Evolutionary conservation across 2,888 invertebrate species (phyloP).

Genomic region (Diplazon laetatorius): DNA sequence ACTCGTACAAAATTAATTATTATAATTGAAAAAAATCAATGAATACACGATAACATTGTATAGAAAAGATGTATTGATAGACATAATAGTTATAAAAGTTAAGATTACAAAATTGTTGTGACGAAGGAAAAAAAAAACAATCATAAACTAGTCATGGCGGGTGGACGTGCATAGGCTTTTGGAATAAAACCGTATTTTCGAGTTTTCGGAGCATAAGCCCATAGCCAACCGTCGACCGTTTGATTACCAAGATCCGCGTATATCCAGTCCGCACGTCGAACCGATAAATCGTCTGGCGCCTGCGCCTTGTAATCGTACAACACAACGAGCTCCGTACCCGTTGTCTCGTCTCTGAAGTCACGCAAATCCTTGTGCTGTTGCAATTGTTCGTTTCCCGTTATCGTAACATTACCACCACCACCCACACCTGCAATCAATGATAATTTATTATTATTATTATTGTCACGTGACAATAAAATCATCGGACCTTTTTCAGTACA

Average conservation of each 20-base stretch:
- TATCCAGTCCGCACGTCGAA: constrained; percentile 96
- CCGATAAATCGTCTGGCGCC: constrained; percentile 95
- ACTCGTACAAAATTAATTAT: too few relatives aligned
- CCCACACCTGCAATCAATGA: constrained; percentile 32
- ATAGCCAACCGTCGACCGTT: constrained; percentile 97
- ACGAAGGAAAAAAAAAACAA: constrained; percentile 45
- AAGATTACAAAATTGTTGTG: constrained; percentile 67
- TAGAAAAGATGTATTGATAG: constrained; percentile 72
- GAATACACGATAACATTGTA: constrained; percentile 57
- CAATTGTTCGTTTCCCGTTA: constrained; percentile 71
- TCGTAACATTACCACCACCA: constrained; percentile 77
- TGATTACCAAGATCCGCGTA: constrained; percentile 97
- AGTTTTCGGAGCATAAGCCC: constrained; percentile 97
- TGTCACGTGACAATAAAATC: constrained; percentile 38
- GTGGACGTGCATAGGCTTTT: constrained; percentile 95
- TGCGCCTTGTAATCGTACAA: constrained; percentile 98
- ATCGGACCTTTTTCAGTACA: too few relatives aligned
- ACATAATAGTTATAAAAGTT: constrained; percentile 74
- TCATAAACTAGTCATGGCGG: constrained; percentile 94
- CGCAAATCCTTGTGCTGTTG: constrained; percentile 80
- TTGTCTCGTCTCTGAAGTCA: constrained; percentile 80
- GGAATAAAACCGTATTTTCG: constrained; percentile 97
- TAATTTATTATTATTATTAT: too few relatives aligned
- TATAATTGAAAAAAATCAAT: too few relatives aligned
- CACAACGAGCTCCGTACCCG: constrained; percentile 95